A percentile compares a stretch with the other conserved stretches of the same genome.
Evolutionary conservation across 1,140 invertebrate species (phyloP).

Genomic region (Anoplolepis gracilipes): DNA sequence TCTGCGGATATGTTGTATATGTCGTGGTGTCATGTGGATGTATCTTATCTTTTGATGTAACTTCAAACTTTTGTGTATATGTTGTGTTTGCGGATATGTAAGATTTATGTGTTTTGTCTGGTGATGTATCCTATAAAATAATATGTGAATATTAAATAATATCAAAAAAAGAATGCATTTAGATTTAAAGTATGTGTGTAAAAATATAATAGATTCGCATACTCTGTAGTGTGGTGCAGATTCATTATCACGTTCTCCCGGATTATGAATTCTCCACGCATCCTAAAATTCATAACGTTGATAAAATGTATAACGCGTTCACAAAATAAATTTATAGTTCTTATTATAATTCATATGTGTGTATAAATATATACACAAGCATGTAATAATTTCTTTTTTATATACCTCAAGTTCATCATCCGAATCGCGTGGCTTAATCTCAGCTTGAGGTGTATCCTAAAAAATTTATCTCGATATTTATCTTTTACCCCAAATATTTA

Average conservation of each 20-base stretch:
- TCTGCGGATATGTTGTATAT: conserved; percentile 15
- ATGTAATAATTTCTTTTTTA: no score
- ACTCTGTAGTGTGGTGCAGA: conserved; percentile 37
- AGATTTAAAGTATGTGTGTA: not conserved
- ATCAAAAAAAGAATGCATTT: not conserved
- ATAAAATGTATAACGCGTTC: not conserved
- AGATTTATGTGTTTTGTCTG: conserved; percentile 17
- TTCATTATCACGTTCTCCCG: conserved; percentile 48
- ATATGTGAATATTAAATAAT: conserved; percentile 26
- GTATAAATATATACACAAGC: not conserved
- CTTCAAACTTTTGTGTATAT: not conserved
- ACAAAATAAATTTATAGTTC: not conserved
- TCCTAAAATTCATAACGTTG: conserved; percentile 36
- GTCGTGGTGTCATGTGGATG: not conserved
- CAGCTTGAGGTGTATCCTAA: conserved; percentile 24
- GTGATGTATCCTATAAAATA: conserved; percentile 49
- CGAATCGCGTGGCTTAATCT: conserved; percentile 39
- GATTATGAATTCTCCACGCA: conserved; percentile 42
- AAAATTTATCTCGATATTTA: conserved; percentile 22
- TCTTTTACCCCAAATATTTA: not conserved
- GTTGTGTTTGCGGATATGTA: not conserved
- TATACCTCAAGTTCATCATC: conserved; percentile 48
- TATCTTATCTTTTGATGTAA: conserved; percentile 27
- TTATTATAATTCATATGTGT: not conserved
- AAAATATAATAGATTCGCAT: conserved; percentile 20